These are phyloP conservation scores for Cetoscarus ocellatus DNA, from an alignment of 2,797 vertebrate species.

Conservation along the genomic window DNA sequence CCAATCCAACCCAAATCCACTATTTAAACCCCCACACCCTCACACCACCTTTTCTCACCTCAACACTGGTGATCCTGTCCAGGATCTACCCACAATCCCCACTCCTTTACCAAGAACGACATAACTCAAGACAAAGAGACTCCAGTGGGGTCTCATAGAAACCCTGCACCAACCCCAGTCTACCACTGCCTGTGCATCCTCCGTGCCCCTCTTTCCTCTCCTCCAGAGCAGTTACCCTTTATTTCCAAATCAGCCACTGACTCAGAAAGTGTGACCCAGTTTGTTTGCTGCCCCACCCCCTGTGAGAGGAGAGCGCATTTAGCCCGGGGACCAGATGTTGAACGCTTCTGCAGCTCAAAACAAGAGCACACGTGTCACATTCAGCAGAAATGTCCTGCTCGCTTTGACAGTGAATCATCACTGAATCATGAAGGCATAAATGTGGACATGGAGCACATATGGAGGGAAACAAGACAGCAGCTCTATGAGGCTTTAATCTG, in stretches of 20 bases:
- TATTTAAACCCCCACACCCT: conserved; percentile 49
- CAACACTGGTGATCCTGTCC: conserved; percentile 25
- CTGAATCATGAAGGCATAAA: conserved; percentile 34
- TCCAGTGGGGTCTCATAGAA: conserved; percentile 1
- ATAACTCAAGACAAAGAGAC: conserved; percentile 8
- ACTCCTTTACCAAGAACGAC: conserved; percentile 6
- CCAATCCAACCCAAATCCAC: conserved; percentile 58
- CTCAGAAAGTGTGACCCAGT: conserved; percentile 76
- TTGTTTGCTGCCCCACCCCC: conserved; percentile 60
- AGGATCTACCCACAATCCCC: conserved; percentile 36
- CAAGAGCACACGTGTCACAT: conserved; percentile 23
- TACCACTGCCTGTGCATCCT: conserved; percentile 32
- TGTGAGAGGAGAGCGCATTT: conserved; percentile 44
- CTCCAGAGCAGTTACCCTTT: conserved; percentile 49
- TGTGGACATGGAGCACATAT: neutral
- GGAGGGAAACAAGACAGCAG: neutral
- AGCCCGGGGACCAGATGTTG: conserved; percentile 59
- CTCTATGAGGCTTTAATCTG: neutral
- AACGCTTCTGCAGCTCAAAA: conserved; percentile 43
- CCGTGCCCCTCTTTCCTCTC: conserved; percentile 20
- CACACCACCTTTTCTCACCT: conserved; percentile 51
- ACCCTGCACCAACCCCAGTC: conserved; percentile 7
- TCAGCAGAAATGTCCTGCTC: conserved; percentile 11
- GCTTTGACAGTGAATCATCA: conserved; percentile 33
- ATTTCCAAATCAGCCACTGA: conserved; percentile 62